Evolutionary conservation across 2,113 vertebrate species (phyloP), one percentile per base, ranked within the genome.

Genomic region (Melanotaenia duboulayi): DNA sequence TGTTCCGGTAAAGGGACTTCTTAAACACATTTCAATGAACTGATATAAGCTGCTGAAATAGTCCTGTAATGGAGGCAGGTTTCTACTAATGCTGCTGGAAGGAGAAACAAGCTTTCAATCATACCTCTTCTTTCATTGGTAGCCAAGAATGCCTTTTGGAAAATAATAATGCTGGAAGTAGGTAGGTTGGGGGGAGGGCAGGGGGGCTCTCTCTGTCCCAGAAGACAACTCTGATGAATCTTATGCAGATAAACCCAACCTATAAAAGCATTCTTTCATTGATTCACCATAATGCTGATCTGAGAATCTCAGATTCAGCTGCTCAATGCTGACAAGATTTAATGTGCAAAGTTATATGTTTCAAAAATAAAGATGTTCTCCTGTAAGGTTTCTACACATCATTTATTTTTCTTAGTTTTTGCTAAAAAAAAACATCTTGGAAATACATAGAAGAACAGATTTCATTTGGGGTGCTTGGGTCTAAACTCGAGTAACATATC

Each of bases 21-120:
- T 90, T 85, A 86, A 87, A 81, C 61, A 82, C 78, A 68, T 85
- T 85, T 82, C 71, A 70, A 60, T 86, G 78, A 78, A 68, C 50
- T 76, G 60, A 82, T 79, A 70, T 67, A 68, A 75, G 66, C 64
- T 60, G 80, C 65, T 85, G 87, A 89, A 90, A 78, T 4, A 37
- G 44, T 79, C 19, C 61, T 57, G 55, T 86, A 87, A 89, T 85
- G 56, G 65, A 76, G 71, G 65, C 58, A 60, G 78, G 80, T 67
- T 75, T 74, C 78, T 58, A 52, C 39, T 87, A 80, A 80, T 76
- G 76, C 70, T 83, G 72, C 54, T 84, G 32, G 57, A 82, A 79
- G 65, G 59, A 37, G 74, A 81, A 88, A 77, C 59, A 73, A 59
- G 56, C 65, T 42, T 75, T 86, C 60, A 78, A 73, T 81, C 83